Conservation (phyloP, 2,888 invertebrate genomes). For the Chloroclystis v-ata region DNA sequence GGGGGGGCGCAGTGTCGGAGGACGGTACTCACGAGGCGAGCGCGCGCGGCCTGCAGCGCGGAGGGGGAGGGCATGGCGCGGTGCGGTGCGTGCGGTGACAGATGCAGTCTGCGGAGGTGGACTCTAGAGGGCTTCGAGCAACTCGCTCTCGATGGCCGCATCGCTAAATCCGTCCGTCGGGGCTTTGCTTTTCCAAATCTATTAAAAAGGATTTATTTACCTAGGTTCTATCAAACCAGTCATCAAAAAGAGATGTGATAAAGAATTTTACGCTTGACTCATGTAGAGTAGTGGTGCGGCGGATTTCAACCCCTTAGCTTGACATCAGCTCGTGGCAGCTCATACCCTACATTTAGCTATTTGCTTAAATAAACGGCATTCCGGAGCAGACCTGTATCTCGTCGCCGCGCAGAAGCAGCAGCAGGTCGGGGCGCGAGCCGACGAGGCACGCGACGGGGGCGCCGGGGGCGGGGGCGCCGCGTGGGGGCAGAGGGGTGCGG, state of each 20-base stretch:
- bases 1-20: conserved; percentile 21
- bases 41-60: conserved; percentile 5
- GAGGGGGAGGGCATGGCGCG: conserved; percentile 3
- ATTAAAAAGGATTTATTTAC: no score
- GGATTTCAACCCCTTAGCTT: no score
- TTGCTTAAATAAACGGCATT: no score
- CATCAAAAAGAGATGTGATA: no score
- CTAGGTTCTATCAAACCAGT: no score
- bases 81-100: background rate
- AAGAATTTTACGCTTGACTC: no score
- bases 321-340: no score
- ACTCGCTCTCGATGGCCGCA: conserved; percentile 3
- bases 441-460: conserved; percentile 1
- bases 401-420: conserved; percentile 19
- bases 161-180: background rate
- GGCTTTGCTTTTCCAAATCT: background rate
- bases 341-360: no score
- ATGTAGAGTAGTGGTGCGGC: no score
- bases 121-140: conserved; percentile 19
- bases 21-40: background rate
- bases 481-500: conserved; percentile 13
- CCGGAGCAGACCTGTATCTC: conserved; percentile 18
- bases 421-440: conserved; percentile 8
- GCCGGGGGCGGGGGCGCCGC: conserved; percentile 6
- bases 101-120: background rate